These are phyloP conservation scores for Craseonycteris thonglongyai DNA, from an alignment of 2,113 vertebrate species.

Conservation along the genomic window DNA sequence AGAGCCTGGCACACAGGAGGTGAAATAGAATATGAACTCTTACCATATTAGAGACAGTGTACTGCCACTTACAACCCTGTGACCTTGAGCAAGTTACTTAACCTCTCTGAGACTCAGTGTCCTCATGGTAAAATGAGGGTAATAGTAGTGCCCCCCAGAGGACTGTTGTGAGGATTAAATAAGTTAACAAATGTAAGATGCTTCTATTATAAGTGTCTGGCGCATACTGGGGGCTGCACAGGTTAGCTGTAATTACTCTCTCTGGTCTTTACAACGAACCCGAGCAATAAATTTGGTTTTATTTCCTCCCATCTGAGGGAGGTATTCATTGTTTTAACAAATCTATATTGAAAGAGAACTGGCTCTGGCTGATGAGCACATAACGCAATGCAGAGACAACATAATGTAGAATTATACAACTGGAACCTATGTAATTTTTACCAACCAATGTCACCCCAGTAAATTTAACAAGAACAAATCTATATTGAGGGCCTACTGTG, in stretches of 20 bases:
- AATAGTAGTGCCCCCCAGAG: background rate
- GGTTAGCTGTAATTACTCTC: background rate
- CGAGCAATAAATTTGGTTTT: background rate
- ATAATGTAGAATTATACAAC: no score
- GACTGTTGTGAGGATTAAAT: background rate
- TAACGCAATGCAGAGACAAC: no score
- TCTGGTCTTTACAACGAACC: background rate
- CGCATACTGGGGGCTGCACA: rapidly evolving
- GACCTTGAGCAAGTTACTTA: background rate
- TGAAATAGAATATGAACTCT: background rate
- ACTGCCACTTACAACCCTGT: no score
- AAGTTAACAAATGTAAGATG: background rate
- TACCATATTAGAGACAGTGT: background rate
- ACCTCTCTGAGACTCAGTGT: background rate
- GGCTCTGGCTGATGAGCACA: no score
- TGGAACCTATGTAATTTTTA: no score
- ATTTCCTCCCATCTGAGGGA: background rate
- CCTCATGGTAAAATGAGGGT: background rate
- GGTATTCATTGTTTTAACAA: background rate
- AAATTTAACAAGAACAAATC: no score
- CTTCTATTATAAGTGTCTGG: background rate
- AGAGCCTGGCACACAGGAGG: background rate
- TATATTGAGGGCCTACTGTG: background rate
- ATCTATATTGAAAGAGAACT: background rate
- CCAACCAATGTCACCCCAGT: no score